Conservation (phyloP, 2,888 invertebrate species). For the Carpatolechia fugitivella region DNA sequence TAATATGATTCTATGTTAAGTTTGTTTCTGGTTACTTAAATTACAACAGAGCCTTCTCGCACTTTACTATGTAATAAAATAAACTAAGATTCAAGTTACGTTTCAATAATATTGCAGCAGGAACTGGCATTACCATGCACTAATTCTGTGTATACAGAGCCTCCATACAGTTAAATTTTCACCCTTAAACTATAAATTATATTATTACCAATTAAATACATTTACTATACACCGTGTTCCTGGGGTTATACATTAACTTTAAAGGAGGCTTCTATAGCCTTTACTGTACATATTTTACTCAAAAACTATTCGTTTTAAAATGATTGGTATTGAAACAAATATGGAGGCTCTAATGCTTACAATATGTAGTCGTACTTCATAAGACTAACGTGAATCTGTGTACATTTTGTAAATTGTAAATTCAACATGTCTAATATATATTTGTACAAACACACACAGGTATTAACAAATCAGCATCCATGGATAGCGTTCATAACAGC, state of each 20-base stretch:
- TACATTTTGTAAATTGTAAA: constrained; percentile 36
- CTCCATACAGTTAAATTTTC: background rate
- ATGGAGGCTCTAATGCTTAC: constrained; percentile 34
- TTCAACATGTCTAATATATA: constrained; percentile 53
- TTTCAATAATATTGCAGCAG: constrained; percentile 28
- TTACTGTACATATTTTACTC: no score
- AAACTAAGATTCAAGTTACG: constrained; percentile 10
- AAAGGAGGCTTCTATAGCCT: no score
- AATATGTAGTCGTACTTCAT: constrained; percentile 36
- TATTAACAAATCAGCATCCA: constrained; percentile 64
- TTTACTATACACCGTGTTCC: no score
- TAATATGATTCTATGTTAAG: no score
- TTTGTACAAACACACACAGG: constrained; percentile 72
- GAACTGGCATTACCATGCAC: constrained; percentile 62
- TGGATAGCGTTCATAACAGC: constrained; percentile 57
- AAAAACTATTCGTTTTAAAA: no score
- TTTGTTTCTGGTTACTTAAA: no score
- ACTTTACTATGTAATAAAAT: background rate
- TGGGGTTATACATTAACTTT: no score
- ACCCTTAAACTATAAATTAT: background rate
- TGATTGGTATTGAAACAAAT: background rate
- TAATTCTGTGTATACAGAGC: constrained; percentile 58
- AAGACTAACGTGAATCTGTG: constrained; percentile 47
- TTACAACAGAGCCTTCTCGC: no score
- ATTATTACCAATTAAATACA: no score